Base-by-base conservation (phyloP, 2,113 vertebrate species). In the Platichthys stellatus region DNA sequence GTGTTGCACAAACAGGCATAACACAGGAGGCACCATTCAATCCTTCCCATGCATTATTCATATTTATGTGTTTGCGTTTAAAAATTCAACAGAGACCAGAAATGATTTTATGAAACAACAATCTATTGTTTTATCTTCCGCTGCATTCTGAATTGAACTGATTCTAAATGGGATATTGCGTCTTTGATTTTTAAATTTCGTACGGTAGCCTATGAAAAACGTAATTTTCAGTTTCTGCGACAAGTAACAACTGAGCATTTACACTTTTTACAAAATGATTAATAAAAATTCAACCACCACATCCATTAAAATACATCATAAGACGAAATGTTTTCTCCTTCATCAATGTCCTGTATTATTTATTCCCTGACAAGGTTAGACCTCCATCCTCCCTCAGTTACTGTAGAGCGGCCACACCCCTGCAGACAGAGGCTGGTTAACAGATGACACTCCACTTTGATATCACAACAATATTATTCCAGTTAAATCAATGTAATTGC, bases 381-480 rank as follows among this genome's bases (percentile, higher is more conserved):
- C 47, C 47, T 51, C 47, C 47, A 51, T 51, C 47, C 4, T 20
- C 47, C 53, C 24, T 24, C 17, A 7, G 1, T 51, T 1, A 24
- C 56, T 4, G 17, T 54, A 18, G 11, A 15, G 35, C 43, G 18
- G 38, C 78, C 75, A 75, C 72, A 20, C 59, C 86, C 78, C 71
- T 66, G 65, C 63, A 61, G 69, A 49, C 60, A 31, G 38, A 53
- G 23, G 18, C 51, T 11, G 56, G 74, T 84, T 74, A 73, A 75
- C 68, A 84, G 72, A 76, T 82, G 69, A 88, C 59, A 6, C 58
- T 84, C 80, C 86, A 79, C 85, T 92, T 85, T 73, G 67, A 85
- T 93, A 90, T 89, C 84, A 90, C 81, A 94, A 91, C 90, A 92
- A 86, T 84, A 86, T 92, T 90, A 90, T 92, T 91, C 88, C 82